Evolutionary conservation across 2,888 invertebrate species (phyloP).

Genomic region (Rhyacophila evoluta): DNA sequence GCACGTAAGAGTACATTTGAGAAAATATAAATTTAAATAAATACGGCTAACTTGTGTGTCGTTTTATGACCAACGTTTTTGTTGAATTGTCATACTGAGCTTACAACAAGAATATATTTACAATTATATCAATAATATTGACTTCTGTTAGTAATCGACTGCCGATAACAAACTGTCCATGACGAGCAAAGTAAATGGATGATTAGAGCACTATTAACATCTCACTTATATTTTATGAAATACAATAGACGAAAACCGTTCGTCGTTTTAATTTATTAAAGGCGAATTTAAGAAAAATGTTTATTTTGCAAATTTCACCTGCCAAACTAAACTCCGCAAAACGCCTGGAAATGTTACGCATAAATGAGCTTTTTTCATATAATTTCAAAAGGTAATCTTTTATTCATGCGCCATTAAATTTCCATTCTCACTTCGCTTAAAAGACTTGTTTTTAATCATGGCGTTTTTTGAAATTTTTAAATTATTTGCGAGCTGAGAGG

Average conservation of each 20-base stretch:
- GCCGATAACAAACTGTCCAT: too few relatives aligned
- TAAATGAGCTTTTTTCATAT: conserved; percentile 22
- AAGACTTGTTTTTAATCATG: conserved; percentile 38
- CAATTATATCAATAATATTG: too few relatives aligned
- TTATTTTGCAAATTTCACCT: conserved; percentile 24
- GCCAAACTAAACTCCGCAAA: conserved; percentile 17
- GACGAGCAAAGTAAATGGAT: too few relatives aligned
- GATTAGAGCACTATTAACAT: too few relatives aligned
- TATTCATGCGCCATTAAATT: conserved; percentile 50
- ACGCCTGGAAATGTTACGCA: conserved; percentile 19
- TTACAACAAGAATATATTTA: too few relatives aligned
- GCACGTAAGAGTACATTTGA: too few relatives aligned
- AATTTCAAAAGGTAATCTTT: conserved; percentile 41
- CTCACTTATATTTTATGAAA: too few relatives aligned
- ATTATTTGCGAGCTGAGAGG: conserved; percentile 6
- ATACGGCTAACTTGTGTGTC: too few relatives aligned
- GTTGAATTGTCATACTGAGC: too few relatives aligned
- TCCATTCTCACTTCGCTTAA: conserved; percentile 35
- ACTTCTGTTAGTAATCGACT: too few relatives aligned
- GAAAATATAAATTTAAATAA: too few relatives aligned
- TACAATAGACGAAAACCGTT: not conserved
- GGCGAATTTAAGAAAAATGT: not conserved
- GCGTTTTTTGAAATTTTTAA: conserved; percentile 26
- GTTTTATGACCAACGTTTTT: too few relatives aligned
- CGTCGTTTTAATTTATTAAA: not conserved